Base-by-base conservation (phyloP, 2,888 invertebrate genomes). In the Pelosia muscerda region DNA sequence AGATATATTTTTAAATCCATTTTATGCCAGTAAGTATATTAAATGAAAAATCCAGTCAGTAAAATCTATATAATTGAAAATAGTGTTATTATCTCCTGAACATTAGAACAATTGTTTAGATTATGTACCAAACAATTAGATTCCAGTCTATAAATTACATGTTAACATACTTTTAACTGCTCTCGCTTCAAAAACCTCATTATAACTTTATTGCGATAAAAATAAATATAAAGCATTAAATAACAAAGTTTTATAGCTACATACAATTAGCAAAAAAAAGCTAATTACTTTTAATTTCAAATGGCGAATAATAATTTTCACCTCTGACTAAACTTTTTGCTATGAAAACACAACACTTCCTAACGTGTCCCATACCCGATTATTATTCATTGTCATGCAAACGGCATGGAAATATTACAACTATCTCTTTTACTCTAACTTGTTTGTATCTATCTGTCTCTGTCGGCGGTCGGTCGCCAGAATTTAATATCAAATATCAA, bases 401-500 rank as follows among this genome's bases (percentile, higher is more conserved):
- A 85, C 81, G 75, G 81, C 78, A 78, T 78, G 73, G 74, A 83
- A 82, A 75, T 77, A 75, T 63, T 49, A 63, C 64, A 59, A 59
- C 65, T 70, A 67, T 81, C 86, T 75, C 72, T 78, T 76, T 84
- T 78, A 65, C 73, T 74, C 81, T 66, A 62, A 34, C 67, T 49
- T 56, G 69, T 69, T 64, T 64, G 62, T 76, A 79, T 85, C 74
- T 75, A 63, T 77, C 76, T 69, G 72, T 88, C 86, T 79, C 81
- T 79, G 76, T 89, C 85, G 68, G 76, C 72, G 78, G 71, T 69
- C 81, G 80, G 81, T 84, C 83, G 79, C 78, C 85, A 84, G 86
- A 84, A 84, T 89, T 89, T 86, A 90, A 91, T 90, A 91, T 90
- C 88, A 90, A 90, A 92, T 90, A 92, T 93, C 92, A 94, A 94